Percentiles rank a stretch among this genome's conserved stretches.
Conservation (phyloP, 2,797 vertebrate genomes). For the Sebastes kiyomatsui region DNA sequence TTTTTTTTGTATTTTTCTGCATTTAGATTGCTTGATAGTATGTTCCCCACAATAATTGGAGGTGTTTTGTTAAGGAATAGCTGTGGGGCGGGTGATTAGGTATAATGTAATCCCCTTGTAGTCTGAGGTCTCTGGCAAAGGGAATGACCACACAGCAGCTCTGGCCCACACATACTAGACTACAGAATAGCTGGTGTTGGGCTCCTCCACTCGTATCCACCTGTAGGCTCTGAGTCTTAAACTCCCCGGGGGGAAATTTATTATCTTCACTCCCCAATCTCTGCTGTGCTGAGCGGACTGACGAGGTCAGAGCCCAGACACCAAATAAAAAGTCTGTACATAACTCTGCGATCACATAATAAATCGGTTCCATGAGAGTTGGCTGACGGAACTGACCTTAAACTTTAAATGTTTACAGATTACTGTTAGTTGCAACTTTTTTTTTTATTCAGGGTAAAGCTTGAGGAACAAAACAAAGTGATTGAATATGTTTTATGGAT, state of each 20-base stretch:
- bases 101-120: slow-evolving; percentile 33
- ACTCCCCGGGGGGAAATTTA: slow-evolving; percentile 41
- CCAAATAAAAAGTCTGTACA: slow-evolving; percentile 23
- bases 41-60: not conserved
- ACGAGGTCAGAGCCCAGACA: slow-evolving; percentile 42
- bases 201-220: slow-evolving; percentile 40
- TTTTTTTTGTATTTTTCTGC: not conserved
- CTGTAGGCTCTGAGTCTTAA: slow-evolving; percentile 34
- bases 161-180: slow-evolving; percentile 23
- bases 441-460: not conserved
- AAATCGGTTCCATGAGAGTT: slow-evolving; percentile 6
- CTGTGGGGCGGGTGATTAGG: slow-evolving; percentile 3
- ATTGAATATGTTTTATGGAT: not conserved
- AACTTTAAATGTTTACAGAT: slow-evolving; percentile 13
- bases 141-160: slow-evolving; percentile 45
- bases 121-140: slow-evolving; percentile 17
- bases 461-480: not conserved
- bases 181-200: slow-evolving; percentile 26
- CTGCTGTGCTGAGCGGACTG: slow-evolving; percentile 18
- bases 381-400: not conserved
- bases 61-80: slow-evolving; percentile 26
- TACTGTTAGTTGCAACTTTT: not conserved
- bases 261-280: slow-evolving; percentile 39
- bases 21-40: not conserved
- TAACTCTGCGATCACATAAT: not conserved